Base-by-base conservation (phyloP, 35 echinoderm and acorn worm genomes). In the Diadema setosum region DNA sequence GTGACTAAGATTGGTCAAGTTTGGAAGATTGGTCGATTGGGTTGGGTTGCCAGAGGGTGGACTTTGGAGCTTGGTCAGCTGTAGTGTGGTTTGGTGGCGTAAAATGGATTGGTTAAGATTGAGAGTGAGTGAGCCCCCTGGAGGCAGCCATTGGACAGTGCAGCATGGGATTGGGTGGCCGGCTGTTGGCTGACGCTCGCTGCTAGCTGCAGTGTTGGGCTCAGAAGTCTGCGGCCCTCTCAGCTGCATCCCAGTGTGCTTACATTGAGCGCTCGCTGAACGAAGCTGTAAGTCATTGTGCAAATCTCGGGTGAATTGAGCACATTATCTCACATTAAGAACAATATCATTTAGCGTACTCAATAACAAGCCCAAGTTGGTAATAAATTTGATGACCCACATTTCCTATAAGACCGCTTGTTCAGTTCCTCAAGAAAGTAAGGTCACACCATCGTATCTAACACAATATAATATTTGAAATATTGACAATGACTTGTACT, bases 271-370 rank as follows among this genome's bases (percentile, higher is more conserved):
- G 63, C 63, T 25, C 25, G 73, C 40, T 78, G 27, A 41, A 35
- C 44, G 73, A 78, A 24, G 73, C 73, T 78, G 73, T 5, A 78
- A 78, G 73, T 78, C 73, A 78, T 41, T 78, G 73, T 78, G 69
- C 73, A 78, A 78, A 78, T 78, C 20, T 78, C 37, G 18, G 44
- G 73, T 78, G 37, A 78, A 78, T 78, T 78, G 14, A 78, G 33
- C 73, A 78, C 36, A 78, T 43, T 78, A 24, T 67, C 37, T 16
- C 1, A 5, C 7, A 14, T 26, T 33, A 3, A 67, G 18, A 55
- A 55, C 14, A 55, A 67, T 15, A 65, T 65, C n/a, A n/a, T n/a
- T n/a, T n/a, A n/a, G n/a, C n/a, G n/a, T n/a, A n/a, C n/a, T n/a
- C n/a, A n/a, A n/a, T n/a, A n/a, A n/a, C n/a, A n/a, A n/a, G n/a